Evolutionary conservation across 2,113 vertebrate species (phyloP).

Genomic region (Galeopterus variegatus): DNA sequence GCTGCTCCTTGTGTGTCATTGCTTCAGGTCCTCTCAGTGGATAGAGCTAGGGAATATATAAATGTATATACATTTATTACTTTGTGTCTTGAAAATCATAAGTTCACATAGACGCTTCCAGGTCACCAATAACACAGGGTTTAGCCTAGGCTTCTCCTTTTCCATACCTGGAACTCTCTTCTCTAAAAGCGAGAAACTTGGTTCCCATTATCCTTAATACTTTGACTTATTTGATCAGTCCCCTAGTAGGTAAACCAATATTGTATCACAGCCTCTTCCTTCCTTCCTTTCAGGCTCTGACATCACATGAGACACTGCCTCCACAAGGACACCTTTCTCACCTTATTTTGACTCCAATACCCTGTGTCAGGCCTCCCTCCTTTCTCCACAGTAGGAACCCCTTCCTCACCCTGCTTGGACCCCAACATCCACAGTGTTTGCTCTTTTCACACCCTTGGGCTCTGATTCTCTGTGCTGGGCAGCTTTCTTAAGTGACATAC

Average conservation of each 20-base stretch:
- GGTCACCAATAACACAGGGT: not conserved
- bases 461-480: not conserved
- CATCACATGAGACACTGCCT: not conserved
- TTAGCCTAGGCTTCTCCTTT: not conserved
- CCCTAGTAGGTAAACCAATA: not conserved
- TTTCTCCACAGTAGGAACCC: not conserved
- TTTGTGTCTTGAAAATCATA: not conserved
- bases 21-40: not conserved
- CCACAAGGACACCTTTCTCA: not conserved
- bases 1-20: not conserved
- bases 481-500: not conserved
- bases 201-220: not conserved
- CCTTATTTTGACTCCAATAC: not conserved
- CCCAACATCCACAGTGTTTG: fast-evolving
- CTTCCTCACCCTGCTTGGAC: not conserved
- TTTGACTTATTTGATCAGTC: not conserved
- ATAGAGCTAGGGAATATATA: not conserved
- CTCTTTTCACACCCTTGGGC: not conserved
- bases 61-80: not conserved
- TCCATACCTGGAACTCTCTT: not conserved
- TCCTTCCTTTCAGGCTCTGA: not conserved
- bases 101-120: not conserved
- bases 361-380: not conserved
- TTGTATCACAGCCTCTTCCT: not conserved
- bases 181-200: conserved; percentile 14